Conservation (phyloP, 2,797 vertebrate genomes). For the Mormyrops attenuatus region DNA sequence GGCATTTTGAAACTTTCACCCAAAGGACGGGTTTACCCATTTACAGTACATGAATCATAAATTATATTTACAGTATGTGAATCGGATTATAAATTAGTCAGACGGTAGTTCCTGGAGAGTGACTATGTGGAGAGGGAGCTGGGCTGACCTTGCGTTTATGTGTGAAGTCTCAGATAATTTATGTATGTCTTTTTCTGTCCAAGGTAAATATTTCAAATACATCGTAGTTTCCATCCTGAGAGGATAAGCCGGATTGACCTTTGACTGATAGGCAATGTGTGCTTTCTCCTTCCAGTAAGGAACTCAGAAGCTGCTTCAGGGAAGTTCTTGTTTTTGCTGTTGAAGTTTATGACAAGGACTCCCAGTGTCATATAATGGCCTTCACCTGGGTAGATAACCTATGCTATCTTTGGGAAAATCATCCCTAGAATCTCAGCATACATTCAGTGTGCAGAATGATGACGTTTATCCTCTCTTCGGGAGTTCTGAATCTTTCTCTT, state of each 20-base stretch:
- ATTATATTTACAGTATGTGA: constrained; percentile 8
- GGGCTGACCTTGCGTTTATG: neutral
- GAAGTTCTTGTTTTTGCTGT: neutral
- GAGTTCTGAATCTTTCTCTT: constrained; percentile 56
- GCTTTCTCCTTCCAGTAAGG: neutral
- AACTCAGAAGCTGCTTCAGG: neutral
- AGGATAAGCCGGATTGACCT: neutral
- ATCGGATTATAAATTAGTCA: neutral
- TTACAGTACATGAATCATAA: constrained; percentile 10
- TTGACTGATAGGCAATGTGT: neutral
- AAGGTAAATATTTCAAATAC: neutral
- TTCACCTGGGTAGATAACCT: neutral
- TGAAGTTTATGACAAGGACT: neutral
- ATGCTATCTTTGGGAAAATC: neutral
- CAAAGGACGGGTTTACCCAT: constrained; percentile 2
- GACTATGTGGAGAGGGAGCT: neutral
- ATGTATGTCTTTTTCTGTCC: neutral
- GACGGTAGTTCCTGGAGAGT: neutral
- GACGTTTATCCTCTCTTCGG: constrained; percentile 24
- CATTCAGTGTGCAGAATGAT: neutral
- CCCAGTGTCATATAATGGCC: neutral
- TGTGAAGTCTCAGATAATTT: neutral
- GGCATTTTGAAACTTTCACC: neutral
- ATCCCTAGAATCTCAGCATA: neutral
- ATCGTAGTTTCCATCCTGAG: neutral